These are phyloP conservation scores for Brotogeris chrysoptera DNA, from an alignment of 2,797 vertebrate species.

Conservation along the genomic window DNA sequence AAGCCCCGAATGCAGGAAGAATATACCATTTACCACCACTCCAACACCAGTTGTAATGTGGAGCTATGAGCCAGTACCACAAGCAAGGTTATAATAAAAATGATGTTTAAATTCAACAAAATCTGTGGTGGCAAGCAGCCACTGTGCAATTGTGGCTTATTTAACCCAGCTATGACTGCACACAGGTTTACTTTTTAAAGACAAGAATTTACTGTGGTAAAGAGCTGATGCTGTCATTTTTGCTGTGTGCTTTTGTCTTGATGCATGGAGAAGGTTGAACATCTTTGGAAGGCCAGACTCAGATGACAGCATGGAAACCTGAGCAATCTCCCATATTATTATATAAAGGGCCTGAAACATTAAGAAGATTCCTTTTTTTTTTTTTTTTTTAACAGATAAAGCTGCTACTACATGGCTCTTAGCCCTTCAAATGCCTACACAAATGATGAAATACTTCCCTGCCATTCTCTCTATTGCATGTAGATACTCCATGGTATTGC, in stretches of 20 bases:
- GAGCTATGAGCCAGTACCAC: background rate
- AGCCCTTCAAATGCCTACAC: background rate
- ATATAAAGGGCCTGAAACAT: background rate
- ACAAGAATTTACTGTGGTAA: background rate
- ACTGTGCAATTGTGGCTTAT: background rate
- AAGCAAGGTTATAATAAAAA: background rate
- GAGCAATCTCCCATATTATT: background rate
- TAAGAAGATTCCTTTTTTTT: background rate
- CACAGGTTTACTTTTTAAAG: background rate
- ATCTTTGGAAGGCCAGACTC: background rate
- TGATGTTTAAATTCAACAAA: background rate
- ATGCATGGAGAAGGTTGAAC: rapidly evolving
- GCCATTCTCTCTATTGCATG: background rate
- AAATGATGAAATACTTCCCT: background rate
- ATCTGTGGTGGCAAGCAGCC: background rate
- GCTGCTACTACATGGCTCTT: background rate
- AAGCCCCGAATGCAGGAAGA: background rate
- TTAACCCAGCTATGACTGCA: background rate
- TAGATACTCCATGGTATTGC: background rate
- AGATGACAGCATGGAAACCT: background rate
- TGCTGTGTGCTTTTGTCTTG: background rate
- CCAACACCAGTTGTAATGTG: background rate
- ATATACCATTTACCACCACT: background rate
- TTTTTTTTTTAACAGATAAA: background rate
- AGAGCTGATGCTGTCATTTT: background rate